Evolutionary conservation across 2,888 invertebrate species (phyloP), one percentile per base, ranked within the genome.

Genomic region (Cotesia congregata): DNA sequence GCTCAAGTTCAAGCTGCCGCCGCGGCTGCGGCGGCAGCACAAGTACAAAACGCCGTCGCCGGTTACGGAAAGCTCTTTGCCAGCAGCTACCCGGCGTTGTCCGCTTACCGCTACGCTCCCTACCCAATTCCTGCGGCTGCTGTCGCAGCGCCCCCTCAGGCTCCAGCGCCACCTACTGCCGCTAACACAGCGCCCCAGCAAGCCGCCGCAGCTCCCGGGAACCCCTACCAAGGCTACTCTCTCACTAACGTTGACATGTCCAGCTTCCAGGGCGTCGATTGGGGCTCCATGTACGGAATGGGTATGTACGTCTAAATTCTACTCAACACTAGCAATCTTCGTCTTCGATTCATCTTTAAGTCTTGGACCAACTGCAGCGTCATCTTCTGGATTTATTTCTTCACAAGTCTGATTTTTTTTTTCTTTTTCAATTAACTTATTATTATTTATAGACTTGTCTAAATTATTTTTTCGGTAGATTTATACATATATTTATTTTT

Each of bases 171-270:
- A 82, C 89, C 73, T 83, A 90, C 92, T 85, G 88, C 93, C 83
- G 87, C 93, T 83, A 88, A 93, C 12, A 91, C 92, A n/a, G 92
- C 93, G 0, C 91, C 92, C 67, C 91, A 92, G 77, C 86, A 93
- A 9, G 90, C 92, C 79, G 93, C 93, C 3, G 93, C 92, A 85
- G 92, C 94, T 82, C 93, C 94, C 40, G 92, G 93, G 50, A 94
- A 94, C 85, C 93, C 93, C 75, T 94, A 94, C 88, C 94, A 93
- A 85, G 93, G 93, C 69, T 96, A 96, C 91, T 95, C 95, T 83
- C 93, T 96, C 82, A 94, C 96, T 87, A 96, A 96, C 89, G 95
- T 96, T 80, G 96, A 96, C 91, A 96, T 96, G 96, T 94, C 95
- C 79, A 95, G 95, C 88, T 96, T 96, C 93, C 96, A 96, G 90